Percentiles rank a stretch among this genome's conserved stretches.
Conservation (phyloP, 2,113 vertebrate genomes). For the Aphyosemion australe region DNA sequence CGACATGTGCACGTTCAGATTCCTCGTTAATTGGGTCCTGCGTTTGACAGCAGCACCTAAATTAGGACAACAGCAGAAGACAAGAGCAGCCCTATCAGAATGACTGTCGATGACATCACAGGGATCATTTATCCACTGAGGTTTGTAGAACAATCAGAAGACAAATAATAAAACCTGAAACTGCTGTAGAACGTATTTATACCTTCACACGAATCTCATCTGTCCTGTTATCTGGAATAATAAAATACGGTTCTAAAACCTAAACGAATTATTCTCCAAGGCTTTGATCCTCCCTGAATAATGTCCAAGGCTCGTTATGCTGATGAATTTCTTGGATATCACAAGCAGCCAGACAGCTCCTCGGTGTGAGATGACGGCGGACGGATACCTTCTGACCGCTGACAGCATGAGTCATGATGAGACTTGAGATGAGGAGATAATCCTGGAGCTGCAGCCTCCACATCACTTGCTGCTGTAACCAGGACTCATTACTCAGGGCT, state of each 20-base stretch:
- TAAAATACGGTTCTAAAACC: too few species aligned
- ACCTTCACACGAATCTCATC: conserved; percentile 38
- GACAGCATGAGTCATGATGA: conserved; percentile 61
- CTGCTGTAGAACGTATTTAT: conserved; percentile 40
- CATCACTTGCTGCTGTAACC: conserved; percentile 16
- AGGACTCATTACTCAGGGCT: conserved; percentile 3
- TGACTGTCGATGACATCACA: too few species aligned
- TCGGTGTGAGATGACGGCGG: conserved; percentile 35
- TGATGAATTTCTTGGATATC: conserved; percentile 34
- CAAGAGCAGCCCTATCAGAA: too few species aligned
- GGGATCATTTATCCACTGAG: too few species aligned
- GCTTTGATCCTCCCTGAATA: conserved; percentile 20
- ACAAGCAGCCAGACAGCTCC: conserved; percentile 26
- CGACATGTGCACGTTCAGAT: too few species aligned
- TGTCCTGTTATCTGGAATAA: too few species aligned
- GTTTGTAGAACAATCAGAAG: too few species aligned
- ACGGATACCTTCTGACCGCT: conserved; percentile 48
- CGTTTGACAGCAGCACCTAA: too few species aligned
- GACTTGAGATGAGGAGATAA: conserved; percentile 56
- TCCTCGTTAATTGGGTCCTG: too few species aligned
- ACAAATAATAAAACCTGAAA: conserved; percentile 9
- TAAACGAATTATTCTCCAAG: background rate
- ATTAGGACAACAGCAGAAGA: too few species aligned
- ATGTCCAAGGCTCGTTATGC: conserved; percentile 32
- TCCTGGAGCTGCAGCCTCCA: conserved; percentile 22